Evolutionary conservation across 2,113 vertebrate genomes (phyloP).

Genomic region (Turdus rufiventris): DNA sequence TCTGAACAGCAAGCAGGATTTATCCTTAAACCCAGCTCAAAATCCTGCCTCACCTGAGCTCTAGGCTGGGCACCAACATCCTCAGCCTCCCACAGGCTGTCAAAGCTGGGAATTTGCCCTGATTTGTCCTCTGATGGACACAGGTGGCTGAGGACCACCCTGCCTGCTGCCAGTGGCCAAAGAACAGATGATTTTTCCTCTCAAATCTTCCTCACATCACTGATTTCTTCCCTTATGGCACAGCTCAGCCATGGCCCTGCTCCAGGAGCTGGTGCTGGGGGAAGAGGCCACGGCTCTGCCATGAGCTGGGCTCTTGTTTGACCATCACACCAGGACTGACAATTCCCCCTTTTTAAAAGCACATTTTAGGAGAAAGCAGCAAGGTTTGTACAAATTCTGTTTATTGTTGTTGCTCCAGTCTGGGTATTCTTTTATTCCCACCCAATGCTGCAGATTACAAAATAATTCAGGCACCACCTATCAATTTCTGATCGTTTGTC

Average conservation of each 20-base stretch:
- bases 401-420: background rate
- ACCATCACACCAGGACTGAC: background rate
- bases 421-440: background rate
- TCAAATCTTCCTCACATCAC: background rate
- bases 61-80: background rate
- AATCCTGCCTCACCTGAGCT: background rate
- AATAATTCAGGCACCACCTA: background rate
- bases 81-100: background rate
- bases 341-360: background rate
- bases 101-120: background rate
- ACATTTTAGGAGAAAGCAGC: background rate
- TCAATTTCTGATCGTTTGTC: background rate
- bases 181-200: background rate
- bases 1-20: background rate
- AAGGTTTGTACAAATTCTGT: accelerated
- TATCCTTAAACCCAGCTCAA: background rate
- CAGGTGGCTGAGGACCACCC: background rate
- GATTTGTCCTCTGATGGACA: accelerated
- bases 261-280: background rate
- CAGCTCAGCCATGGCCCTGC: accelerated
- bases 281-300: background rate
- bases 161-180: background rate
- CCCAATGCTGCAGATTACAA: background rate
- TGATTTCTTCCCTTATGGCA: background rate
- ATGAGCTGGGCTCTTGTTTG: no score